These are phyloP conservation scores for Poeciliopsis turrubarensis DNA, from an alignment of 2,113 vertebrate species.

Conservation along the genomic window DNA sequence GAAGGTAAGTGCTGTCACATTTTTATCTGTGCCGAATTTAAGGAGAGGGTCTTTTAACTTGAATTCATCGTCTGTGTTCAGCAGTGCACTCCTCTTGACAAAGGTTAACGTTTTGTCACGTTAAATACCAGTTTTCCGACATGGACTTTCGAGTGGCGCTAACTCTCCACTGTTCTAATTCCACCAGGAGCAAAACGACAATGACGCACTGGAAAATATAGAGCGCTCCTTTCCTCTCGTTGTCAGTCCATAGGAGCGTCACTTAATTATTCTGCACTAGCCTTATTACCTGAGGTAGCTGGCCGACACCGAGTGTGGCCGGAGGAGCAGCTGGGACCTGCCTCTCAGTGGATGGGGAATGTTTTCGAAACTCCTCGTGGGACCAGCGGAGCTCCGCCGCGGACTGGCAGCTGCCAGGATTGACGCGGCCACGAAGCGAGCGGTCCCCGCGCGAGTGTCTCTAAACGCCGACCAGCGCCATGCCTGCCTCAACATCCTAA, in stretches of 20 bases:
- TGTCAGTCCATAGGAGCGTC: not conserved
- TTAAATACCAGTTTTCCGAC: not conserved
- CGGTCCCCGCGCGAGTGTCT: constrained; percentile 30
- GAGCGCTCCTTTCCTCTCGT: not conserved
- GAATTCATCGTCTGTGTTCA: rapidly evolving
- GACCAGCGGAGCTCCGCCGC: not conserved
- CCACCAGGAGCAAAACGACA: not conserved
- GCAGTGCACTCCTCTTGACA: rapidly evolving
- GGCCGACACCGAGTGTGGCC: constrained; percentile 28
- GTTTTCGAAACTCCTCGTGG: constrained; percentile 14
- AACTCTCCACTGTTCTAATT: not conserved
- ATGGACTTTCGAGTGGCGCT: not conserved
- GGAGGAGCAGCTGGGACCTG: constrained; percentile 19
- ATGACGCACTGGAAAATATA: not conserved
- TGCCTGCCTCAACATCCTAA: constrained; percentile 73
- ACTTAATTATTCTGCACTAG: constrained; percentile 3
- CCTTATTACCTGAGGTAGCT: constrained; percentile 71
- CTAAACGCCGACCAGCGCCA: constrained; percentile 50
- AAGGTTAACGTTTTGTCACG: rapidly evolving
- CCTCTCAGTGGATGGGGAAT: constrained; percentile 25
- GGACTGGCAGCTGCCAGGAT: not conserved
- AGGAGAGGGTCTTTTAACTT: rapidly evolving
- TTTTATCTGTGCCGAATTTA: constrained; percentile 6
- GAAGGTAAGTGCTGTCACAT: not conserved
- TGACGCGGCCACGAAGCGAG: constrained; percentile 27